Evolutionary conservation across 1,140 invertebrate genomes (phyloP), one percentile per base, ranked within the genome.

Genomic region (Ceratosolen fusciceps): DNA sequence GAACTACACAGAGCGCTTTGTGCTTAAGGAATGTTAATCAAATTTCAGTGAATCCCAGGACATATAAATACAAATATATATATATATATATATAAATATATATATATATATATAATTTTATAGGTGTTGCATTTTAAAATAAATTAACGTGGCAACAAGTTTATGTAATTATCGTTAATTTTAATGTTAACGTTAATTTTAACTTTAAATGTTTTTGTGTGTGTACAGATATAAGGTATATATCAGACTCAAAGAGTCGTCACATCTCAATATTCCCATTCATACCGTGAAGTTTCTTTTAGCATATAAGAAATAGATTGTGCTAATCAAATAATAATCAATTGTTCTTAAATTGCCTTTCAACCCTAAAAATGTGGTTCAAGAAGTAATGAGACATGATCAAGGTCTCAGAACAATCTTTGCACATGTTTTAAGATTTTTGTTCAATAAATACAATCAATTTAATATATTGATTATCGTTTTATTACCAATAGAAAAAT

Each of bases 321-420:
- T 12, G 0, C 29, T 8, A 52, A 39, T 71, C 10, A 54, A 26
- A 26, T 21, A 60, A 39, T 14, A 16, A 54, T 37, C 24, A 31
- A n/a, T n/a, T n/a, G 24, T 70, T 77, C 8, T 70, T 16, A 70
- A 74, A 58, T 68, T 37, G 49, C 10, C 26, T 0, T 24, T 52
- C 0, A 56, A 78, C 24, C 24, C 19, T 78, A 62, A 79, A 80
- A 80, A 83, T 79, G 75, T 73, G 65, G 31, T 74, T 16, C 26
- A 47, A 85, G 79, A 49, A 80, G 79, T 83, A 83, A 84, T 86
- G 85, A 87, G 84, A 82, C 84, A 84, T 89, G 88, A 90, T 90
- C 87, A 89, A 82, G 85, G 83, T 86, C 85, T 87, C 85, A 82
- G 29, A 83, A 81, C 81, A 82, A 80, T 73, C 81, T 86, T 62